phyloP scores from a whole-genome alignment of 1,140 invertebrate genomes.

The fruit fly (Drosophila melanogaster) region DNA sequence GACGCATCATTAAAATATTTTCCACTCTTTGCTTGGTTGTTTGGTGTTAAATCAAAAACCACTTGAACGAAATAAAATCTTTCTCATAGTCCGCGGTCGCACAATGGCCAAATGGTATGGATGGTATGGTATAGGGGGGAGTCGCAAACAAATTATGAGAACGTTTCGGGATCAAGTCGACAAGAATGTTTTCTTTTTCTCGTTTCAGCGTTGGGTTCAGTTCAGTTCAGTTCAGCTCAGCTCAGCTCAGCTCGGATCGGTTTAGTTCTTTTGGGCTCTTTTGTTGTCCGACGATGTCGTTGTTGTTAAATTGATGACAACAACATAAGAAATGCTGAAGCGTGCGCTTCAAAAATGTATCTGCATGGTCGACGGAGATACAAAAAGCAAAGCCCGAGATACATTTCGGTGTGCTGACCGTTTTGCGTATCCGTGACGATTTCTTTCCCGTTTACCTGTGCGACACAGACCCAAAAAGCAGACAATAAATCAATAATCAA shows the following conservation, averaged over 20 bases:
- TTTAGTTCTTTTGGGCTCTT: constrained; percentile 30
- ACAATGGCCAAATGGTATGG: constrained; percentile 18
- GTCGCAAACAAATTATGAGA: constrained; percentile 80
- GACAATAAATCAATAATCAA: constrained; percentile 82
- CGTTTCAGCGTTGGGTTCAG: constrained; percentile 28
- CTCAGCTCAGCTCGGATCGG: too few relatives aligned
- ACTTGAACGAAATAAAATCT: constrained; percentile 82
- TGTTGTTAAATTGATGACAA: constrained; percentile 78
- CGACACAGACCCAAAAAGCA: constrained; percentile 46
- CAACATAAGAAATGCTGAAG: constrained; percentile 75
- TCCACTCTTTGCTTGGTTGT: constrained; percentile 60
- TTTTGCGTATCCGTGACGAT: constrained; percentile 72
- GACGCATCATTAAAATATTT: constrained; percentile 81
- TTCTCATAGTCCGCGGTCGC: constrained; percentile 70
- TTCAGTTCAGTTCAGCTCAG: too few relatives aligned
- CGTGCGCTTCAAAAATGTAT: constrained; percentile 79
- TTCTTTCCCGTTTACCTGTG: constrained; percentile 70
- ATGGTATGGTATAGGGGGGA: constrained; percentile 7
- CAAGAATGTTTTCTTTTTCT: constrained; percentile 68
- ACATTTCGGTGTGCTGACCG: constrained; percentile 49
- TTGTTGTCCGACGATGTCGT: constrained; percentile 34
- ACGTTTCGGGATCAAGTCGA: constrained; percentile 67
- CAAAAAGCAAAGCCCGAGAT: constrained; percentile 28
- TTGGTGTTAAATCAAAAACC: constrained; percentile 82
- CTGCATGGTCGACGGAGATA: constrained; percentile 47